These are phyloP conservation scores for Adrianichthys oophorus DNA, from an alignment of 2,797 vertebrate genomes.

Conservation along the genomic window DNA sequence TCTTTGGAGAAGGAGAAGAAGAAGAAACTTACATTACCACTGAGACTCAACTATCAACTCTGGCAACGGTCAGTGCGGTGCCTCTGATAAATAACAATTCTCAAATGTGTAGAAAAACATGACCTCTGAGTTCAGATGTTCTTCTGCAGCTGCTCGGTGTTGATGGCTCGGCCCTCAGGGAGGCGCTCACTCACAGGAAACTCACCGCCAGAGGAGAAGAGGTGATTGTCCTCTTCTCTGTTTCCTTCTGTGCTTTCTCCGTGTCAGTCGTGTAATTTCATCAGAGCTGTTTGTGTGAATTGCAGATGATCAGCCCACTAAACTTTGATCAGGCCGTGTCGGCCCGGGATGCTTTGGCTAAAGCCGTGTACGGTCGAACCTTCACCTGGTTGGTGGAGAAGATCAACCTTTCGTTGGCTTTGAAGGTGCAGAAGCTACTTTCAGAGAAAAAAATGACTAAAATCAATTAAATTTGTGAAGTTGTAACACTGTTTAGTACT, in stretches of 20 bases:
- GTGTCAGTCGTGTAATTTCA: not conserved
- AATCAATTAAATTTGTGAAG: not conserved
- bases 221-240: conserved; percentile 70
- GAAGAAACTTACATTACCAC: conserved; percentile 88
- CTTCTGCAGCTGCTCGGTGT: conserved; percentile 88
- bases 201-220: conserved; percentile 97
- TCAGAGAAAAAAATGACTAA: too few relatives aligned
- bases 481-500: conserved; percentile 4
- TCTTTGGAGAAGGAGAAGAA: conserved; percentile 90
- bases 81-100: conserved; percentile 16
- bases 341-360: conserved; percentile 90
- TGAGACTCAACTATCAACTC: conserved; percentile 86
- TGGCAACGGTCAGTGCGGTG: conserved; percentile 84
- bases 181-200: conserved; percentile 94
- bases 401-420: conserved; percentile 90
- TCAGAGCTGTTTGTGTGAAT: conserved; percentile 5
- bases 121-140: conserved; percentile 46
- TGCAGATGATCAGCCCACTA: conserved; percentile 90
- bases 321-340: conserved; percentile 93
- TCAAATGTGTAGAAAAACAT: conserved; percentile 31
- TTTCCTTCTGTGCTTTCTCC: not conserved
- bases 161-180: conserved; percentile 80
- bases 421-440: conserved; percentile 77
- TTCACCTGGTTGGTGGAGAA: conserved; percentile 96
- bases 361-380: conserved; percentile 90